Evolutionary conservation across 2,797 vertebrate genomes (phyloP).

Genomic region (Protonibea diacanthus): DNA sequence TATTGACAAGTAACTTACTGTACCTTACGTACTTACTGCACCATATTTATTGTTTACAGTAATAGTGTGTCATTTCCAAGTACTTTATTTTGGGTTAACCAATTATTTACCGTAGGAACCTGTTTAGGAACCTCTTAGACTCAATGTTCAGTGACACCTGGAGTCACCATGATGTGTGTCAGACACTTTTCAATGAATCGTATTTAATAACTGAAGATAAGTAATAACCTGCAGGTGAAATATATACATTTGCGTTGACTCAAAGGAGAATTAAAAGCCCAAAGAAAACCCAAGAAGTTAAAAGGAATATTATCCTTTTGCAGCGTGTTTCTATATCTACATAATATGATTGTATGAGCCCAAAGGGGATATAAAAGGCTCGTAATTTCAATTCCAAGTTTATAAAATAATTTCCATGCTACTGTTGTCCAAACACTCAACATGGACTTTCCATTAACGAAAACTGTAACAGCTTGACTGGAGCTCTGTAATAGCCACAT

Average conservation of each 20-base stretch:
- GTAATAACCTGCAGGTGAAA: background rate
- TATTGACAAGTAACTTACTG: too few relatives aligned
- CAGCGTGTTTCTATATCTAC: background rate
- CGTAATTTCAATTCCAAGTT: background rate
- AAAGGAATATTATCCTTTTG: background rate
- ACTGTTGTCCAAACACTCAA: slow-evolving; percentile 22
- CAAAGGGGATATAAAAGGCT: background rate
- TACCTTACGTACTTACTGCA: too few relatives aligned
- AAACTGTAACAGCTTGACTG: slow-evolving; percentile 35
- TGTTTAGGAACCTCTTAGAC: too few relatives aligned
- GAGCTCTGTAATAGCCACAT: slow-evolving; percentile 35
- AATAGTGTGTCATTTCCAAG: too few relatives aligned
- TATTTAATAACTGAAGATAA: slow-evolving; percentile 14
- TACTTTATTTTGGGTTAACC: too few relatives aligned
- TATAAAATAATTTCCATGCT: background rate
- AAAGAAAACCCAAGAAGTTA: background rate
- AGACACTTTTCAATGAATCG: background rate
- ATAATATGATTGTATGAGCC: background rate
- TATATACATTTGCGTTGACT: background rate
- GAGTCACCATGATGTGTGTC: too few relatives aligned
- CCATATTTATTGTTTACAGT: too few relatives aligned
- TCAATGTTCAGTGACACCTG: too few relatives aligned
- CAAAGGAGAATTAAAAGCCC: background rate
- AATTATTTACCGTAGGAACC: too few relatives aligned
- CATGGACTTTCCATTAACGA: slow-evolving; percentile 29